These are phyloP conservation scores for Falco peregrinus DNA, from an alignment of 2,797 vertebrate species.

Conservation along the genomic window DNA sequence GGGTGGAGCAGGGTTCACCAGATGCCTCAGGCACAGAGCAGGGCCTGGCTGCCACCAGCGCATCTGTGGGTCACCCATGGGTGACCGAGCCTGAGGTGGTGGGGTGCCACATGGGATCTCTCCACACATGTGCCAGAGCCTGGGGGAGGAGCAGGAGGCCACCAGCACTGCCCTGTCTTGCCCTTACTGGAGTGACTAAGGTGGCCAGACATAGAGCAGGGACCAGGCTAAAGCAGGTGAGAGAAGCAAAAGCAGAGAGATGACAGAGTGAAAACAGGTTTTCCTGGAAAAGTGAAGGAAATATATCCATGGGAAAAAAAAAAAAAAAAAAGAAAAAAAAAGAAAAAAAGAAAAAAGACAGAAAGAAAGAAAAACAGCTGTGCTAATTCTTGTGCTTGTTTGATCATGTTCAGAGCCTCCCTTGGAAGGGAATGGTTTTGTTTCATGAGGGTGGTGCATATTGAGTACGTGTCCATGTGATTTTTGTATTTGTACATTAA, in stretches of 20 bases:
- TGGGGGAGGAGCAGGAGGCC: background rate
- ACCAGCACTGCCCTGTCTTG: background rate
- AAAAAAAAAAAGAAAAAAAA: background rate
- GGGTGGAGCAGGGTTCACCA: rapidly evolving
- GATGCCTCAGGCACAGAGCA: rapidly evolving
- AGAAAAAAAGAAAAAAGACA: too few relatives aligned
- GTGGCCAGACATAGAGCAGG: background rate
- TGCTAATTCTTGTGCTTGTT: slow-evolving; percentile 45
- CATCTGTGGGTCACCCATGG: background rate
- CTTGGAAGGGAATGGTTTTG: slow-evolving; percentile 15
- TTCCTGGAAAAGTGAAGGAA: slow-evolving; percentile 7
- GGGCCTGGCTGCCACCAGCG: rapidly evolving
- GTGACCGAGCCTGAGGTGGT: background rate
- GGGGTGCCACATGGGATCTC: background rate
- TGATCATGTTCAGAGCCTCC: slow-evolving; percentile 20
- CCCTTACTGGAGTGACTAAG: background rate
- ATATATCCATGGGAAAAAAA: background rate
- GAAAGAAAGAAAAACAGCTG: background rate
- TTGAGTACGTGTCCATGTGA: slow-evolving; percentile 16
- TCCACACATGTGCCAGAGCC: background rate
- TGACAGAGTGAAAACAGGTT: background rate
- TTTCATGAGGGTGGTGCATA: slow-evolving; percentile 35
- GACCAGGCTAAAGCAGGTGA: background rate
- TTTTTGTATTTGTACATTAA: slow-evolving; percentile 54
- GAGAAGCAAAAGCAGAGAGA: background rate